These are phyloP conservation scores for Sialis fuliginosa DNA, from an alignment of 2,888 invertebrate genomes.

Conservation along the genomic window DNA sequence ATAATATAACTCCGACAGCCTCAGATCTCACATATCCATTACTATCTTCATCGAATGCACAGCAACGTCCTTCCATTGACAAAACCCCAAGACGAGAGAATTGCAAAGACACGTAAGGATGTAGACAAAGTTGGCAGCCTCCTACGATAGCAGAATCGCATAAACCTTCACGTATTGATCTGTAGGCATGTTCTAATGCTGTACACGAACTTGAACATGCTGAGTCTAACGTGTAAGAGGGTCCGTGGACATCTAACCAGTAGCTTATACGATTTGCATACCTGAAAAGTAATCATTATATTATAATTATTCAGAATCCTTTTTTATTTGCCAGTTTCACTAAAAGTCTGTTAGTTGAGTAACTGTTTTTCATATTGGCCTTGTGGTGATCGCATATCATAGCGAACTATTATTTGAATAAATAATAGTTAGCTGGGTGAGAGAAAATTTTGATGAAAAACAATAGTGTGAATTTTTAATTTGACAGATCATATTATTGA, in stretches of 20 bases:
- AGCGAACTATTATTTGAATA: no score
- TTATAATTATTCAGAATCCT: no score
- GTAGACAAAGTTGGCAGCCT: constrained; percentile 68
- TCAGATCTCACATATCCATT: constrained; percentile 76
- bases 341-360: no score
- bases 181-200: constrained; percentile 69
- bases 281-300: constrained; percentile 17
- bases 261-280: constrained; percentile 81
- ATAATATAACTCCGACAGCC: constrained; percentile 46
- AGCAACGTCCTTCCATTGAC: constrained; percentile 71
- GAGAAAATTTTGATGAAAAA: no score
- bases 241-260: constrained; percentile 73
- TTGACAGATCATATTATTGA: no score
- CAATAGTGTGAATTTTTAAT: no score
- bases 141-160: constrained; percentile 84
- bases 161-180: constrained; percentile 56
- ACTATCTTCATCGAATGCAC: constrained; percentile 73
- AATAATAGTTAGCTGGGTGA: no score
- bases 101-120: constrained; percentile 77
- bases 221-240: constrained; percentile 77
- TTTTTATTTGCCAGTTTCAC: no score
- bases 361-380: no score
- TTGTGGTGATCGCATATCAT: no score
- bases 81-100: constrained; percentile 66
- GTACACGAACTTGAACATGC: constrained; percentile 90